Evolutionary conservation across 2,888 invertebrate genomes (phyloP), one percentile per base, ranked within the genome.

Genomic region (Julus scanicus): DNA sequence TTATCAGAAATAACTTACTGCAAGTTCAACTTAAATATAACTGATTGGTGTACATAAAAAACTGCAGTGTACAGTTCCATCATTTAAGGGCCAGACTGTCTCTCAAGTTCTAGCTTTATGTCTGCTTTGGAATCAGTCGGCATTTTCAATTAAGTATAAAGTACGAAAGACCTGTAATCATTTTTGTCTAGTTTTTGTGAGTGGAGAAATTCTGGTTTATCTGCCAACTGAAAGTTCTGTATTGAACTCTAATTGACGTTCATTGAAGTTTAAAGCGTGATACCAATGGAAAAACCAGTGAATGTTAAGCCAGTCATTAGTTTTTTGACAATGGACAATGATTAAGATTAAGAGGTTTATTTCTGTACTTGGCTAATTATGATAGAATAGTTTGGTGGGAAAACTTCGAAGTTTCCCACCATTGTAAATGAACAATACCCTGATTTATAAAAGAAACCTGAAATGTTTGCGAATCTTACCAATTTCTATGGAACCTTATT

Each of bases 301-400:
- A 17, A 71, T 71, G 29, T 71, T 71, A 2, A 71, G 29, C 71
- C 71, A 17, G 71, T 17, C 71, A 71, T 71, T 71, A 71, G 29
- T 17, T 71, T n/a, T 71, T 8, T 29, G 20, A 71, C 71, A 71
- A 71, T 71, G 71, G 71, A 71, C 71, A 71, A 71, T 71, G 71
- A 71, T 71, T 63, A 20, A 20, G 13, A 63, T 63, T 11, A 63
- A 63, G 17, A 8, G 63, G n/a, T 63, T 63, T 20, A 63, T 71
- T 48, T 71, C 71, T 71, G 20, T 71, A 9, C 71, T 6, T 71
- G n/a, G 20, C 71, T 71, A 71, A 71, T 71, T 71, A 29, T 29
- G 29, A 71, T 9, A 29, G 71, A 17, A 29, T 71, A 29, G 71
- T n/a, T 71, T 71, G 71, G 71, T 20, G 71, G 29, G 71, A 71